phyloP scores from a whole-genome alignment of 2,888 invertebrate species.

The Nemoura dubitans region DNA sequence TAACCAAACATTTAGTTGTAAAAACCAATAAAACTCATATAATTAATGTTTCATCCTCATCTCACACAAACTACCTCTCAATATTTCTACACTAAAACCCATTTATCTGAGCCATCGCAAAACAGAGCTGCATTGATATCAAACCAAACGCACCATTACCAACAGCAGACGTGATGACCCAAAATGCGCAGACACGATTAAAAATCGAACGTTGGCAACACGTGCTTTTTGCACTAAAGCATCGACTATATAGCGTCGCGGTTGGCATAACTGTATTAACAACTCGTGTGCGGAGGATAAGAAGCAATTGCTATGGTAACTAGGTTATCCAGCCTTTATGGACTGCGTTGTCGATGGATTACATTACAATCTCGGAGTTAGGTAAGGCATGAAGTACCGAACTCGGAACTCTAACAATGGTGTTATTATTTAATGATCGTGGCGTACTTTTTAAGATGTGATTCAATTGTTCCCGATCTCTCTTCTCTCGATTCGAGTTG shows the following conservation, averaged over 20 bases:
- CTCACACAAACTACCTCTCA: too few relatives aligned
- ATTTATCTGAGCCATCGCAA: too few relatives aligned
- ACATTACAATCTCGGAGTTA: not conserved
- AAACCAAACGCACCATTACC: too few relatives aligned
- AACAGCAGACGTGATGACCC: not conserved
- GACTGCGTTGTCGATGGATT: not conserved
- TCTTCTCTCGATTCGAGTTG: not conserved
- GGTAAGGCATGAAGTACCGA: too few relatives aligned
- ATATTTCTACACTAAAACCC: too few relatives aligned
- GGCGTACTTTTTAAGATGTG: not conserved
- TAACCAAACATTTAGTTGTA: too few relatives aligned
- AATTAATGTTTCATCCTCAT: too few relatives aligned
- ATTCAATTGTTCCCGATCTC: not conserved
- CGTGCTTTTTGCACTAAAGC: not conserved
- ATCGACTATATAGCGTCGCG: not conserved
- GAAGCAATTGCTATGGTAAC: not conserved
- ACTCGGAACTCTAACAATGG: not conserved
- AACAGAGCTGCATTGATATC: too few relatives aligned
- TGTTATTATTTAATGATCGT: not conserved
- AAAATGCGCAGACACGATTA: not conserved
- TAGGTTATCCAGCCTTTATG: not conserved
- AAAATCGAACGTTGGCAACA: not conserved
- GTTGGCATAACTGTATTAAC: not conserved
- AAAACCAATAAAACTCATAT: too few relatives aligned
- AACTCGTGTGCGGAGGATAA: too few relatives aligned